Conservation (phyloP, 2,797 vertebrate species). For the Melanotaenia pygmaea region DNA sequence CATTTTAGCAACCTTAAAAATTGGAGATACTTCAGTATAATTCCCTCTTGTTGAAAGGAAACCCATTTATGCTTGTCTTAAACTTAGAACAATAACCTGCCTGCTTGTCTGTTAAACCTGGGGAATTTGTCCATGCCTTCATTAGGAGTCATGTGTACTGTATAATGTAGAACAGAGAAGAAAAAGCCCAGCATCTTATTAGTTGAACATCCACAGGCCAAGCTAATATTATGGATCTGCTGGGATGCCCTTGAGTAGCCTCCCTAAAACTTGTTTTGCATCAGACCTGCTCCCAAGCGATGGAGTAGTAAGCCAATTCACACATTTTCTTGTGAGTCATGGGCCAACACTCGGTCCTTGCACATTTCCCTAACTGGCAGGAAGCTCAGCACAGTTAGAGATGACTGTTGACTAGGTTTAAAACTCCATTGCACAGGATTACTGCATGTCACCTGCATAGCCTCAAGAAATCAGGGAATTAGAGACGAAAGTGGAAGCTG, state of each 20-base stretch:
- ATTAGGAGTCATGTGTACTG: constrained; percentile 38
- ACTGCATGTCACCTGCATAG: constrained; percentile 38
- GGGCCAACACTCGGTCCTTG: constrained; percentile 50
- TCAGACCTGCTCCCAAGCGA: constrained; percentile 23
- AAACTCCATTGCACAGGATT: constrained; percentile 50
- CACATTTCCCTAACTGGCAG: constrained; percentile 57
- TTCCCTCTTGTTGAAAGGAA: constrained; percentile 46
- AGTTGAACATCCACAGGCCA: constrained; percentile 40
- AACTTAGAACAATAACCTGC: constrained; percentile 66
- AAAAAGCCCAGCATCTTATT: constrained; percentile 48
- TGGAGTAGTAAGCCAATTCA: constrained; percentile 50
- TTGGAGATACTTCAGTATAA: constrained; percentile 50
- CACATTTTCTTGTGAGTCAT: constrained; percentile 63
- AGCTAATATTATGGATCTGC: constrained; percentile 62
- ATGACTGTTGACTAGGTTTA: constrained; percentile 65
- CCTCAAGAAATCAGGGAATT: constrained; percentile 32
- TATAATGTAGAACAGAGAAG: constrained; percentile 52
- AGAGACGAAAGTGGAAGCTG: constrained; percentile 34
- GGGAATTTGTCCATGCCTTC: constrained; percentile 50
- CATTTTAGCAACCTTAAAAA: constrained; percentile 55
- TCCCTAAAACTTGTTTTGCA: constrained; percentile 52
- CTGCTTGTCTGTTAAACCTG: constrained; percentile 46
- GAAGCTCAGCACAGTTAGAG: constrained; percentile 45
- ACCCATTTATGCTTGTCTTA: constrained; percentile 48
- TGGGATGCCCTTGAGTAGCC: constrained; percentile 51